These are phyloP conservation scores for Thamnophis sirtalis DNA, from an alignment of 2,113 vertebrate genomes.

Conservation along the genomic window DNA sequence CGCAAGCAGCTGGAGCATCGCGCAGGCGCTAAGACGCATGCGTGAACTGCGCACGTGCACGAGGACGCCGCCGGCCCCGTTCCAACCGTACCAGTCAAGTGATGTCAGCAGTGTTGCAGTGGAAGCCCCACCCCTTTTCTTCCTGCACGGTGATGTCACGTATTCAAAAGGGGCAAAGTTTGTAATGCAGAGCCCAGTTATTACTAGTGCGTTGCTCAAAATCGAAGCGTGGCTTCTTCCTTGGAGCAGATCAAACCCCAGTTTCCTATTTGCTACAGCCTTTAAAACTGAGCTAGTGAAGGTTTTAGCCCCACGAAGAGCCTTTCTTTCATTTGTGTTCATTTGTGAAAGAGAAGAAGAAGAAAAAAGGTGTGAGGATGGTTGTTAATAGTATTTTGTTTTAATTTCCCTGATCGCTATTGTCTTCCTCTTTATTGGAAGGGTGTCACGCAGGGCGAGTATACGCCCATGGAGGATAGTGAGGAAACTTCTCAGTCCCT, in stretches of 20 bases:
- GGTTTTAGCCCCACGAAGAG: neutral
- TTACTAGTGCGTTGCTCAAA: neutral
- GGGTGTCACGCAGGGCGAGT: constrained; percentile 84
- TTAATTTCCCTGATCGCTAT: neutral
- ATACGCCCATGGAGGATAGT: constrained; percentile 77
- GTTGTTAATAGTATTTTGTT: neutral
- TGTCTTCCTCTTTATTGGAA: constrained; percentile 44
- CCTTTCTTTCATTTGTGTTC: neutral
- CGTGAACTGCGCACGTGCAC: no score
- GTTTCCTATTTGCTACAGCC: neutral
- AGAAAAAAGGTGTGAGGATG: no score
- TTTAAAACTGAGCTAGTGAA: no score
- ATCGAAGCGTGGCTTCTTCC: neutral
- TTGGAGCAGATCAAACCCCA: neutral
- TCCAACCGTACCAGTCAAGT: no score
- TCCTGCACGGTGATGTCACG: neutral
- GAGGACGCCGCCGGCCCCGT: no score
- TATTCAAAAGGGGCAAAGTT: neutral
- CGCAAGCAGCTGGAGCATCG: no score
- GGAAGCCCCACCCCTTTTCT: neutral
- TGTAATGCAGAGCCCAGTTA: neutral
- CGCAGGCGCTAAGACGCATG: no score
- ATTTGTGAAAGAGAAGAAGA: no score
- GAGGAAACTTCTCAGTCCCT: constrained; percentile 80
- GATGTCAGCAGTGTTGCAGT: neutral